Conservation (phyloP, 2,113 vertebrate genomes). For the Sphaerodactylus townsendi region DNA sequence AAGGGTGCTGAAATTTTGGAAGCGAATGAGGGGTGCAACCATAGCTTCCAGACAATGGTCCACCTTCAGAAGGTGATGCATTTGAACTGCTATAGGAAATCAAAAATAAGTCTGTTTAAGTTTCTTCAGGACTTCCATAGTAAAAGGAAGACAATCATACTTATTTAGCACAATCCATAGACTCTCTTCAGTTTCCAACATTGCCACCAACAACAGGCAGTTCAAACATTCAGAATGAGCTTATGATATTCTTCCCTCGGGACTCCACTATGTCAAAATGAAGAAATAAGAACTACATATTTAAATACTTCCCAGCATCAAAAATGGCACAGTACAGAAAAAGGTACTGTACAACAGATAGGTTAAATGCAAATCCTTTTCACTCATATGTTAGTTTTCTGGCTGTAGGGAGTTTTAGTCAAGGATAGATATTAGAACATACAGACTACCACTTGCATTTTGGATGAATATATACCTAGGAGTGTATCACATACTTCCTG, state of each 20-base stretch:
- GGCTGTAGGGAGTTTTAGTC: not conserved
- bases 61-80: slow-evolving; percentile 86
- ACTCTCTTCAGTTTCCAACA: not conserved
- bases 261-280: not conserved
- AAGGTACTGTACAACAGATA: not conserved
- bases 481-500: not conserved
- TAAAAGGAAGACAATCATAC: not conserved
- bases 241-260: not conserved
- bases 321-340: not conserved
- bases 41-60: slow-evolving; percentile 74
- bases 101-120: not conserved
- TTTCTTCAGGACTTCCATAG: not conserved
- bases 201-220: not conserved
- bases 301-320: not conserved
- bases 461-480: not conserved
- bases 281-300: not conserved
- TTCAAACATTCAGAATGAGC: not conserved
- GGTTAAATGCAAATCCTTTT: not conserved
- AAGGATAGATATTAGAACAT: not conserved
- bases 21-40: slow-evolving; percentile 91
- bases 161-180: not conserved
- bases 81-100: slow-evolving; percentile 81
- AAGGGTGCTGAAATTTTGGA: slow-evolving; percentile 95
- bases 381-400: not conserved
- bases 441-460: not conserved